Conservation (phyloP, 1,140 invertebrate genomes). For the Phymastichus coffea region DNA sequence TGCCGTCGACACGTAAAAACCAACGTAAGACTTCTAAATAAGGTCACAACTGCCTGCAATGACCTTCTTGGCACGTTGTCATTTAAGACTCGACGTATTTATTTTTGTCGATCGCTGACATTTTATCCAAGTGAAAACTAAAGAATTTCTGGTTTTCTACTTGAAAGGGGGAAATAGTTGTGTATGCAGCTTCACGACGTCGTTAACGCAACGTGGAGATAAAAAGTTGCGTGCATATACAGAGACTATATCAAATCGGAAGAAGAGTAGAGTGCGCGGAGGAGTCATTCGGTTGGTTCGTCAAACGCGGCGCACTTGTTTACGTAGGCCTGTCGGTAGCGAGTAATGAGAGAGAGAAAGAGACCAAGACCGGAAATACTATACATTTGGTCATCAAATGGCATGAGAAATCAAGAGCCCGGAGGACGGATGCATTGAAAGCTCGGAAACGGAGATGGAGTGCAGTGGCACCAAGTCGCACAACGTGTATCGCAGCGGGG, state of each 20-base stretch:
- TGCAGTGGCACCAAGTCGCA: constrained; percentile 10
- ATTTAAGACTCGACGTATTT: too few relatives aligned
- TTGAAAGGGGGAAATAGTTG: too few relatives aligned
- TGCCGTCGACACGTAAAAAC: too few relatives aligned
- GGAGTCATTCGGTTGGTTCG: constrained; percentile 18
- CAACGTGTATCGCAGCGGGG: constrained; percentile 46
- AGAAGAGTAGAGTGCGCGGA: neutral
- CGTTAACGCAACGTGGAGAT: constrained; percentile 19
- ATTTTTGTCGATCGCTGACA: too few relatives aligned
- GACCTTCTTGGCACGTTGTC: too few relatives aligned
- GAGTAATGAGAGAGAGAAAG: neutral
- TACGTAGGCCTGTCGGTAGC: neutral
- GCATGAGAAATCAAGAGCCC: constrained; percentile 27
- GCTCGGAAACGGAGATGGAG: constrained; percentile 41
- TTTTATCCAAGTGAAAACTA: too few relatives aligned
- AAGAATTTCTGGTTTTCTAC: too few relatives aligned
- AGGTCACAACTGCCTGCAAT: too few relatives aligned
- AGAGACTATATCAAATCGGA: constrained; percentile 14
- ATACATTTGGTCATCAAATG: constrained; percentile 35
- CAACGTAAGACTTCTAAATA: too few relatives aligned
- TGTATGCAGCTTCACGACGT: too few relatives aligned
- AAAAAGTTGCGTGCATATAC: neutral
- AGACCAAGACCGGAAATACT: constrained; percentile 34
- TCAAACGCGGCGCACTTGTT: constrained; percentile 21
- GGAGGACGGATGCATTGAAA: constrained; percentile 40